These are phyloP conservation scores for Junonia oenone DNA, from an alignment of 2,888 invertebrate species.

Conservation along the genomic window DNA sequence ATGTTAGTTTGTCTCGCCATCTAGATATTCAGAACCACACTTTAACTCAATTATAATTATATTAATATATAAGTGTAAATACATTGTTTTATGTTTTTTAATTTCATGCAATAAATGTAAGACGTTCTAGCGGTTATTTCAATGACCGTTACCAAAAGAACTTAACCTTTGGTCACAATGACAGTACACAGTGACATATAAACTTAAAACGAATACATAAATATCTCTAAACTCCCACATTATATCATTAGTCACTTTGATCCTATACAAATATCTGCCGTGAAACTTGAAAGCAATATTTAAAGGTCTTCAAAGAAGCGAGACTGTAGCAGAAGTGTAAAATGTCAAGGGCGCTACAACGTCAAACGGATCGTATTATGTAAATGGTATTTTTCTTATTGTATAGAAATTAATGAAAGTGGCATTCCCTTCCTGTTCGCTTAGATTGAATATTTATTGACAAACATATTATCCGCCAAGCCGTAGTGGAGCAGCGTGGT, in stretches of 20 bases:
- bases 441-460: neutral
- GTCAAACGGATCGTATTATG: conserved; percentile 16
- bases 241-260: neutral
- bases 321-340: conserved; percentile 49
- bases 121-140: too few relatives aligned
- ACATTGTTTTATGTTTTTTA: too few relatives aligned
- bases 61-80: too few relatives aligned
- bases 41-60: too few relatives aligned
- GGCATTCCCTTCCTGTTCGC: neutral
- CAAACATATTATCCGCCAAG: neutral
- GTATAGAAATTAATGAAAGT: neutral
- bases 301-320: conserved; percentile 40
- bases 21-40: too few relatives aligned
- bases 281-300: conserved; percentile 25
- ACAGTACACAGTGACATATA: neutral
- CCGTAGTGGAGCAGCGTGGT: too few relatives aligned
- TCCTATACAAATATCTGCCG: conserved; percentile 4
- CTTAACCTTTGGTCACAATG: neutral
- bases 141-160: too few relatives aligned
- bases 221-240: neutral
- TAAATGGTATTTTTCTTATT: neutral
- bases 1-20: too few relatives aligned
- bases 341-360: conserved; percentile 60
- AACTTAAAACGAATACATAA: neutral
- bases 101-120: too few relatives aligned